Conservation (phyloP, 2,113 vertebrate species). For the Corythoichthys intestinalis region DNA sequence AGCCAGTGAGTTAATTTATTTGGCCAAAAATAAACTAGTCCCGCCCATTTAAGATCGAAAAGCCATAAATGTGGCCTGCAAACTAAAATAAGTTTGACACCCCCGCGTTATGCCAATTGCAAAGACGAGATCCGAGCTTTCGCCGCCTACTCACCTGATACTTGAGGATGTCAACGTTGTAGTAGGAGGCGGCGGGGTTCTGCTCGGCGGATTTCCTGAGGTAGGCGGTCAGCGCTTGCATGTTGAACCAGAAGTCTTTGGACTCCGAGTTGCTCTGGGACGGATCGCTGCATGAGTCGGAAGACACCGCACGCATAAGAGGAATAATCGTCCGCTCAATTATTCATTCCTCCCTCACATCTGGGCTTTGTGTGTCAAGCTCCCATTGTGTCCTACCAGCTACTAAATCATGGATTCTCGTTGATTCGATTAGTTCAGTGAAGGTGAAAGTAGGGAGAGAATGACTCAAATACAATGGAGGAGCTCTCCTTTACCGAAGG, state of each 20-base stretch:
- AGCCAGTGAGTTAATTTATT: too few species aligned
- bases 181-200: slow-evolving; percentile 92
- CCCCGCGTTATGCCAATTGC: too few species aligned
- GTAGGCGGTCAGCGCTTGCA: slow-evolving; percentile 93
- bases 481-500: neutral
- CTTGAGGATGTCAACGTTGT: slow-evolving; percentile 95
- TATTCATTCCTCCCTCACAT: slow-evolving; percentile 42
- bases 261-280: slow-evolving; percentile 87
- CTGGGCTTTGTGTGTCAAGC: slow-evolving; percentile 44
- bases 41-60: too few species aligned
- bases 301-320: neutral
- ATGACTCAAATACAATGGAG: neutral
- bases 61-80: too few species aligned
- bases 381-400: slow-evolving; percentile 46
- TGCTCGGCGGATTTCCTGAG: slow-evolving; percentile 94
- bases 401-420: slow-evolving; percentile 61
- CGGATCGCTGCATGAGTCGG: slow-evolving; percentile 76
- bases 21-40: too few species aligned
- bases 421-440: slow-evolving; percentile 56
- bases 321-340: slow-evolving; percentile 45
- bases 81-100: too few species aligned
- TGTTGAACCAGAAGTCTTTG: slow-evolving; percentile 98
- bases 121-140: neutral
- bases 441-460: slow-evolving; percentile 24
- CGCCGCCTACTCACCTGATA: slow-evolving; percentile 83